phyloP scores from a whole-genome alignment of 2,888 invertebrate species.

The Eristalis pertinax region DNA sequence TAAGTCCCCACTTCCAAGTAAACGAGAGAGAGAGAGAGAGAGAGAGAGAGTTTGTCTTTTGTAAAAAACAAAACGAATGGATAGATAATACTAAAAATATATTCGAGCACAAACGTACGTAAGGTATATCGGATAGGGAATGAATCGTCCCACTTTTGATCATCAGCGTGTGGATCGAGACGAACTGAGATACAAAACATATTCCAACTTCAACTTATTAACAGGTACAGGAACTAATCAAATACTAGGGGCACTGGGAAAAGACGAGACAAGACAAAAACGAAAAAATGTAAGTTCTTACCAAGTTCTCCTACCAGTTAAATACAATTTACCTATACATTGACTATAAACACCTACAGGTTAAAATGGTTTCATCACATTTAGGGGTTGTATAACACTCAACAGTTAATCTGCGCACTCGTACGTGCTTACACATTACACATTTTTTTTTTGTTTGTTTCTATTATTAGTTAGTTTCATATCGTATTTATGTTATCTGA shows the following conservation, averaged over 20 bases:
- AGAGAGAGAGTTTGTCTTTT: background rate
- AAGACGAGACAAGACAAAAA: conserved; percentile 32
- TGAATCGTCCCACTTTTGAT: conserved; percentile 27
- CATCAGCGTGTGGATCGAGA: conserved; percentile 35
- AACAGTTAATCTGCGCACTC: conserved; percentile 43
- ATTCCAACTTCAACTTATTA: conserved; percentile 45
- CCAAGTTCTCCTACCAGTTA: conserved; percentile 53
- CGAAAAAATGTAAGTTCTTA: conserved; percentile 40
- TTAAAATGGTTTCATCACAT: conserved; percentile 68
- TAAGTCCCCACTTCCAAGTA: conserved; percentile 50
- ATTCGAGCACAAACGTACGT: conserved; percentile 54
- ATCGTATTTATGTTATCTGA: conserved; percentile 40
- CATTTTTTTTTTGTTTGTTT: conserved; percentile 31
- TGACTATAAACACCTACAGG: conserved; percentile 69
- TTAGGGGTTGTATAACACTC: conserved; percentile 63
- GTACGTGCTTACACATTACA: conserved; percentile 36
- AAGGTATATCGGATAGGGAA: conserved; percentile 19
- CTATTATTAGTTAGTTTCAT: background rate
- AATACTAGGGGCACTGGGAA: conserved; percentile 51
- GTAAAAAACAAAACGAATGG: conserved; percentile 15
- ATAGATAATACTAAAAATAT: conserved; percentile 36
- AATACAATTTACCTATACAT: conserved; percentile 71
- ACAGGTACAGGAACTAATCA: conserved; percentile 71
- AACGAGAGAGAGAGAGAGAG: conserved; percentile 24
- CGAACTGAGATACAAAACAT: conserved; percentile 19